phyloP scores from a whole-genome alignment of 2,797 vertebrate genomes.

The Scolopax rusticola region DNA sequence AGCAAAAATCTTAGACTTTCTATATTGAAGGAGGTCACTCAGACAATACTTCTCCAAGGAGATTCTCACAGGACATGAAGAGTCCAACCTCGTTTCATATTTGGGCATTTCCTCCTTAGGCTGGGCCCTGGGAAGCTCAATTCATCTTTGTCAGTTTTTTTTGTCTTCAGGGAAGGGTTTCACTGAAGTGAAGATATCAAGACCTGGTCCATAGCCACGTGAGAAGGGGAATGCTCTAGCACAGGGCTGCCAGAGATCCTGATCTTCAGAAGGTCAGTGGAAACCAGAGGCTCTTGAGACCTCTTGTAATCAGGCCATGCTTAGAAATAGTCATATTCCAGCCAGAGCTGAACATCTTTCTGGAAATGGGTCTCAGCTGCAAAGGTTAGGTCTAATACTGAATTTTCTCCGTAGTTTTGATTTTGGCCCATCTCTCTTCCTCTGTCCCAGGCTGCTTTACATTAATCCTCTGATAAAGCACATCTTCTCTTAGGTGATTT shows the following conservation, averaged over 20 bases:
- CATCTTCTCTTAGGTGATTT: not conserved
- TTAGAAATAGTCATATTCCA: slow-evolving; percentile 18
- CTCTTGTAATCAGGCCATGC: not conserved
- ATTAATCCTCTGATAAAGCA: not conserved
- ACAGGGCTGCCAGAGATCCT: slow-evolving; percentile 47
- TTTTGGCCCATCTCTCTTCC: slow-evolving; percentile 11
- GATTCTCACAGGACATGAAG: not conserved
- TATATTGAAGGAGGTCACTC: not conserved
- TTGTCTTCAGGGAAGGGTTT: slow-evolving; percentile 52
- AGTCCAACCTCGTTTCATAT: not conserved
- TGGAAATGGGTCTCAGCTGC: slow-evolving; percentile 41
- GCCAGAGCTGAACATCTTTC: slow-evolving; percentile 34
- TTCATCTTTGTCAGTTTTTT: slow-evolving; percentile 26
- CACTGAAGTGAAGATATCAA: slow-evolving; percentile 17
- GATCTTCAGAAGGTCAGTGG: slow-evolving; percentile 30
- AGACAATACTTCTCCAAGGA: not conserved
- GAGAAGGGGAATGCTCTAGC: slow-evolving; percentile 5
- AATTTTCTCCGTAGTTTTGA: not conserved
- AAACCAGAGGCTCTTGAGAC: slow-evolving; percentile 47
- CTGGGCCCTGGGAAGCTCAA: slow-evolving; percentile 4
- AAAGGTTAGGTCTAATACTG: not conserved
- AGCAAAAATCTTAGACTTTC: not conserved
- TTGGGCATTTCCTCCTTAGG: not conserved
- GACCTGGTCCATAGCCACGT: slow-evolving; percentile 25
- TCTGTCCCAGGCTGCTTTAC: slow-evolving; percentile 15